These are phyloP conservation scores for Diadema setosum DNA, from an alignment of 35 echinoderm and acorn worm species.

Conservation along the genomic window DNA sequence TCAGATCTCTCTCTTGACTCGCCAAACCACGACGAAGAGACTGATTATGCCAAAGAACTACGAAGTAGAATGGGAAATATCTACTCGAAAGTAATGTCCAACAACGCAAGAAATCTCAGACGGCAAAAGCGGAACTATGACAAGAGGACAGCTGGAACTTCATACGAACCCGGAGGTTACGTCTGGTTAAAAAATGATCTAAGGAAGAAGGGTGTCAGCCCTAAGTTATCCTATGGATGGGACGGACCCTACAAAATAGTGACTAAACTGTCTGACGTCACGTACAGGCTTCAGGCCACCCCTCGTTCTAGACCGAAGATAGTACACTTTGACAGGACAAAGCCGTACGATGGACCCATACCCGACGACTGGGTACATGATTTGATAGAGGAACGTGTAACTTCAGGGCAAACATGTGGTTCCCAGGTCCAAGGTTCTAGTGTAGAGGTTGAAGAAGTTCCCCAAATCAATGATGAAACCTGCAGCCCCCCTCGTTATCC, in stretches of 20 bases:
- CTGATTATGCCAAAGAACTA: constrained; percentile 1
- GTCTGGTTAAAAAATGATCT: constrained; percentile 23
- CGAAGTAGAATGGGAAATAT: neutral
- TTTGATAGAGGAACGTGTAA: too few species aligned
- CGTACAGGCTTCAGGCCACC: neutral
- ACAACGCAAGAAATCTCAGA: neutral
- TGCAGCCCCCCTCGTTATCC: too few species aligned
- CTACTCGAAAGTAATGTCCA: neutral
- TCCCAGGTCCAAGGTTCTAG: too few species aligned
- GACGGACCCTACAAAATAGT: constrained; percentile 18
- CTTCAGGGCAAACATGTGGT: too few species aligned
- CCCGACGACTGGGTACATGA: neutral
- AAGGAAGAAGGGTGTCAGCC: constrained; percentile 23
- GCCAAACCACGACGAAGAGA: neutral
- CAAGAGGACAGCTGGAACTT: neutral
- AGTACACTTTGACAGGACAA: constrained; percentile 20
- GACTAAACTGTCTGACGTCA: constrained; percentile 15
- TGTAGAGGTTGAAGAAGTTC: too few species aligned
- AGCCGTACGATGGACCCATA: neutral
- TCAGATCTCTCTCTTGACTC: constrained; percentile 28
- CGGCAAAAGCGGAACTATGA: neutral
- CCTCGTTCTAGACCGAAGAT: neutral
- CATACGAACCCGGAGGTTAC: neutral
- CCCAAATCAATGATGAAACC: too few species aligned
- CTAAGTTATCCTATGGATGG: constrained; percentile 21